Conservation (phyloP, 1,140 invertebrate species). For the Zaprionus capensis region DNA sequence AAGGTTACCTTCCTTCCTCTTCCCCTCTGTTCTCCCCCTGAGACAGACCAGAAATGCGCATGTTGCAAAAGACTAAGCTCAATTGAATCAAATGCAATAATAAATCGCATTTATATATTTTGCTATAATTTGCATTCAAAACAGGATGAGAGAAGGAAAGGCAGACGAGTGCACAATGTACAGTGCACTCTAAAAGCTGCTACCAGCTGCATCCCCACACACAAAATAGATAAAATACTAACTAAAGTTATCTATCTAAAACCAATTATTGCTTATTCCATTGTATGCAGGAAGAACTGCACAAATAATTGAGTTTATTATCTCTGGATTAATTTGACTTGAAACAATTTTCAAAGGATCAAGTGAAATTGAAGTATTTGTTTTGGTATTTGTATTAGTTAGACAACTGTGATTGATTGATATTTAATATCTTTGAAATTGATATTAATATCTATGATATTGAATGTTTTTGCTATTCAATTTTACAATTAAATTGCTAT, state of each 20-base stretch:
- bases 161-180: background rate
- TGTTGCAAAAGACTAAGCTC: slow-evolving; percentile 52
- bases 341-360: too few species aligned
- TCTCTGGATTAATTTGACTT: background rate
- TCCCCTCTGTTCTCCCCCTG: background rate
- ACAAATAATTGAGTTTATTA: background rate
- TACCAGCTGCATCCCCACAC: background rate
- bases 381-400: too few species aligned
- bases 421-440: too few species aligned
- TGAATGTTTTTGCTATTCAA: background rate
- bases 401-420: too few species aligned
- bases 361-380: too few species aligned
- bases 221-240: too few species aligned
- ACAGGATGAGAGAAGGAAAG: background rate
- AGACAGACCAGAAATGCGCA: slow-evolving; percentile 60
- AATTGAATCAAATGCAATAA: slow-evolving; percentile 77
- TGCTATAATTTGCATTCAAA: slow-evolving; percentile 72
- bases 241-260: background rate
- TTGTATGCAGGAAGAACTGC: background rate
- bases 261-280: background rate
- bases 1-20: background rate
- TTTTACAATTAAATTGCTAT: background rate
- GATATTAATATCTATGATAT: background rate
- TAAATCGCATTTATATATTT: slow-evolving; percentile 71
- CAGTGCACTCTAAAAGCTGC: background rate